These are phyloP conservation scores for Acanthosepion pharaonis DNA, from an alignment of 2,888 invertebrate species.

Conservation along the genomic window DNA sequence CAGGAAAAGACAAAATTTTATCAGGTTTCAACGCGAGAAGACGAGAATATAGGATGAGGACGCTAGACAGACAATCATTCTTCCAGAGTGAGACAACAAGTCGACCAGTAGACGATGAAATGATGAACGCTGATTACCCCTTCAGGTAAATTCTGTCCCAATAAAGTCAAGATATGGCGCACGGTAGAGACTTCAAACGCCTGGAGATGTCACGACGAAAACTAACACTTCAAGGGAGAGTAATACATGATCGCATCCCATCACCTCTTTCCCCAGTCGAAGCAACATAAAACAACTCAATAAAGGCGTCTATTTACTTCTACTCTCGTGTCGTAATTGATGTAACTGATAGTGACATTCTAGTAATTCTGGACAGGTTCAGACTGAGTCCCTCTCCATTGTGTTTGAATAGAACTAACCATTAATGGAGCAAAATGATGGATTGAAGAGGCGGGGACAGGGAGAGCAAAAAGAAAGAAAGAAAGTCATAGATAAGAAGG, in stretches of 20 bases:
- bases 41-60: background rate
- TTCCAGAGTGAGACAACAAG: background rate
- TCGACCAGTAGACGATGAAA: background rate
- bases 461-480: no score
- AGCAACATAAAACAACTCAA: background rate
- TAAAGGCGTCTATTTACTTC: background rate
- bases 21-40: background rate
- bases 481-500: background rate
- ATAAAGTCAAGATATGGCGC: background rate
- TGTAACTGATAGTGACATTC: background rate
- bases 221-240: background rate
- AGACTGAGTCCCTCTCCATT: background rate
- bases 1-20: background rate
- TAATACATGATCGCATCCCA: background rate
- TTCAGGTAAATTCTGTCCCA: background rate
- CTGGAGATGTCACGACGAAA: background rate
- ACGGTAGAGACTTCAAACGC: background rate
- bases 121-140: background rate
- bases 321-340: background rate
- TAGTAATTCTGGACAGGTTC: background rate
- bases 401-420: background rate
- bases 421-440: background rate
- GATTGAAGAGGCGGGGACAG: background rate
- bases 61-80: background rate
- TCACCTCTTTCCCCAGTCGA: background rate